Conservation (phyloP, 2,797 vertebrate species). For the Cirrhinus mrigala region DNA sequence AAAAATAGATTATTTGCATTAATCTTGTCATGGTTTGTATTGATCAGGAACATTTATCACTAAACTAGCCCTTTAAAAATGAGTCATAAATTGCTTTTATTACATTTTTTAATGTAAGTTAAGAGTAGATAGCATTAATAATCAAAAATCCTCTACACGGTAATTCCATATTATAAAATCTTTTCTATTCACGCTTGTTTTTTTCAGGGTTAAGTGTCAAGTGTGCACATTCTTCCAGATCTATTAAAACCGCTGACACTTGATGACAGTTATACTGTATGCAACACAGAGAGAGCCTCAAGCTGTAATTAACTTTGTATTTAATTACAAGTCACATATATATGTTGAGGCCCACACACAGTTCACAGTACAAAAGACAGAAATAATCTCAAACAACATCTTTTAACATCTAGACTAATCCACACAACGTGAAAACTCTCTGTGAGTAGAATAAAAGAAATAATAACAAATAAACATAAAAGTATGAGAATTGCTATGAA, state of each 20-base stretch:
- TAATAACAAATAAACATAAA: neutral
- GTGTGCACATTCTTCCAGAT: conserved; percentile 7
- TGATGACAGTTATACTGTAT: conserved; percentile 29
- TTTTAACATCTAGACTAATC: neutral
- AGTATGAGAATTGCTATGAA: neutral
- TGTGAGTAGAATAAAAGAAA: neutral
- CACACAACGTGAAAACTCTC: neutral
- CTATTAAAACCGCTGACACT: neutral
- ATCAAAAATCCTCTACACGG: neutral
- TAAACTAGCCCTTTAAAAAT: neutral
- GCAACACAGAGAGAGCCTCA: neutral
- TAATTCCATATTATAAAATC: neutral
- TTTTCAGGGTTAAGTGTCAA: neutral
- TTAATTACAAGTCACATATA: conserved; percentile 25
- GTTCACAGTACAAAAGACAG: conserved; percentile 19
- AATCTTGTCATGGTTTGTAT: neutral
- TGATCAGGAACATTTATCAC: neutral
- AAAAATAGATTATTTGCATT: neutral
- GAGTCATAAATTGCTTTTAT: neutral
- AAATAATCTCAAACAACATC: neutral
- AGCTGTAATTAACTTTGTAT: conserved; percentile 13
- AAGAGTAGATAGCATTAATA: neutral
- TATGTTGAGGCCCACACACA: conserved; percentile 19
- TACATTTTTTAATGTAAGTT: neutral
- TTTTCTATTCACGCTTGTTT: neutral